A percentile compares a stretch with the other conserved stretches of the same genome.
Evolutionary conservation across 2,113 vertebrate species (phyloP).

Genomic region (Indicator maculatus): DNA sequence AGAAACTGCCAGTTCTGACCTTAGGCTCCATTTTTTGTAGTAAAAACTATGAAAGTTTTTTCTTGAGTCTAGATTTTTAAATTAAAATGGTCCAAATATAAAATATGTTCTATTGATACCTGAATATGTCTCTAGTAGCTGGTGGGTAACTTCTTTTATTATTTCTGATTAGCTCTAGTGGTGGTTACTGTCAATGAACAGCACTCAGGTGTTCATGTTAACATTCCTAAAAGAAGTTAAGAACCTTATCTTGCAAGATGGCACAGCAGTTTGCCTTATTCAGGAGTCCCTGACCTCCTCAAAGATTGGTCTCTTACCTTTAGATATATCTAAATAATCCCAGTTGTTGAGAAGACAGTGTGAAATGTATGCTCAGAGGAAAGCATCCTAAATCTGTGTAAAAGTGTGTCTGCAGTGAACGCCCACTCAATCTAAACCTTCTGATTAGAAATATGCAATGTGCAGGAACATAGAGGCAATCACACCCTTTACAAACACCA

Average conservation of each 20-base stretch:
- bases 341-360: not conserved
- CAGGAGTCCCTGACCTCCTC: not conserved
- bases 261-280: not conserved
- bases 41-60: not conserved
- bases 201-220: not conserved
- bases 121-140: not conserved
- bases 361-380: not conserved
- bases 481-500: not conserved
- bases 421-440: not conserved
- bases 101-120: not conserved
- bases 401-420: not conserved
- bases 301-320: not conserved
- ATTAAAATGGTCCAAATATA: not conserved
- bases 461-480: not conserved
- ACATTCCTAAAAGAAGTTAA: not conserved
- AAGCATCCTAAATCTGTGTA: not conserved
- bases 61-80: not conserved
- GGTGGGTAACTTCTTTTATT: not conserved
- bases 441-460: not conserved
- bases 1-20: not conserved
- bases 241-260: not conserved
- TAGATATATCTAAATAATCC: not conserved
- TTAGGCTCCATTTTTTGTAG: not conserved
- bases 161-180: not conserved
- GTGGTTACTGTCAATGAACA: not conserved